These are phyloP conservation scores for Sebastes paucispinis DNA, from an alignment of 2,797 vertebrate species.

Conservation along the genomic window DNA sequence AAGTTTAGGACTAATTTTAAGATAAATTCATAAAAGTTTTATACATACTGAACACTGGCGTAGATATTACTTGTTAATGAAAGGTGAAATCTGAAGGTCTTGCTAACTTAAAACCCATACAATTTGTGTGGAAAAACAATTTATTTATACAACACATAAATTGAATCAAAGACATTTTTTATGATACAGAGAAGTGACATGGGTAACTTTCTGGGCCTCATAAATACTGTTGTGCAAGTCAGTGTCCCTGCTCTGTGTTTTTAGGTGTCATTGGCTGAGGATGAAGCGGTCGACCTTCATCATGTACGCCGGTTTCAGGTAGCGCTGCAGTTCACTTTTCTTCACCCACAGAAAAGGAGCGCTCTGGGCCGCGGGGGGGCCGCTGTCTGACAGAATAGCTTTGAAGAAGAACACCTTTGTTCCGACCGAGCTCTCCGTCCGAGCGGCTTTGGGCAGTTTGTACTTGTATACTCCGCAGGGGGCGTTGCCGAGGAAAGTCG, in stretches of 20 bases:
- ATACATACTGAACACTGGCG: neutral
- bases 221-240: neutral
- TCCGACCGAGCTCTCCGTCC: constrained; percentile 83
- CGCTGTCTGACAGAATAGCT: constrained; percentile 84
- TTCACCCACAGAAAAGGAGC: constrained; percentile 86
- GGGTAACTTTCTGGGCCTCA: constrained; percentile 7
- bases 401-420: constrained; percentile 98
- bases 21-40: neutral
- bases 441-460: constrained; percentile 87
- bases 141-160: constrained; percentile 39
- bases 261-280: constrained; percentile 77
- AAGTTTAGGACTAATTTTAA: neutral
- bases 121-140: constrained; percentile 26
- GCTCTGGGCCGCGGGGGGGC: constrained; percentile 47
- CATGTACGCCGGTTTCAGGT: constrained; percentile 89
- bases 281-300: constrained; percentile 88
- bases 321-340: constrained; percentile 88
- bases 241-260: constrained; percentile 1
- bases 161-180: neutral
- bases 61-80: neutral
- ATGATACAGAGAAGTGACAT: neutral
- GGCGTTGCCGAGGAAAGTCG: constrained; percentile 91
- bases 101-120: neutral
- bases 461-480: constrained; percentile 97
- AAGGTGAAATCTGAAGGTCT: neutral